phyloP scores from a whole-genome alignment of 1,140 invertebrate genomes.

The Cephus cinctus region DNA sequence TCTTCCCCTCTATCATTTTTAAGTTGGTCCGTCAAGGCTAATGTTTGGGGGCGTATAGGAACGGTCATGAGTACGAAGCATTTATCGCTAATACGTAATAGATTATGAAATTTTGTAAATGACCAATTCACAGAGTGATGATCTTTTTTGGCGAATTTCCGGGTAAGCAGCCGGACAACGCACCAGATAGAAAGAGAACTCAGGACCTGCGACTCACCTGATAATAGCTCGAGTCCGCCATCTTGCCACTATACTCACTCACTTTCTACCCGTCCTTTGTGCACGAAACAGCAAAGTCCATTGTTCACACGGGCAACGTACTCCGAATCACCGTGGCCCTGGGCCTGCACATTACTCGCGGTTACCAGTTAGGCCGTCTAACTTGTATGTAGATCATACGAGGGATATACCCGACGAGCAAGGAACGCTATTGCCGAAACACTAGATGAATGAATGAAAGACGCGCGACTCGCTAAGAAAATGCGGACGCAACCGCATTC shows the following conservation, averaged over 20 bases:
- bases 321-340: conserved; percentile 7
- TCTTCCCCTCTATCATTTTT: no score
- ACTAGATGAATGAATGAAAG: conserved; percentile 27
- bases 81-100: no score
- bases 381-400: not conserved
- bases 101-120: no score
- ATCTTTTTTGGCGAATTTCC: conserved; percentile 20
- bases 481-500: conserved; percentile 31
- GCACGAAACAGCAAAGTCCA: conserved; percentile 35
- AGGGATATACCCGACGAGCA: conserved; percentile 1
- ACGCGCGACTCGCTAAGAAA: conserved; percentile 25
- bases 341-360: conserved; percentile 17
- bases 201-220: conserved; percentile 53
- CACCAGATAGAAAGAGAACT: not conserved
- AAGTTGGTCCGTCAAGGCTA: no score
- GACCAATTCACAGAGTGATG: no score
- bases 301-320: conserved; percentile 21
- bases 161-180: not conserved
- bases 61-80: no score
- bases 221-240: conserved; percentile 63
- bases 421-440: not conserved
- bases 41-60: no score
- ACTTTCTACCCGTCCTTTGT: conserved; percentile 50
- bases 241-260: conserved; percentile 51
- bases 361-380: conserved; percentile 4